phyloP scores from a whole-genome alignment of 2,797 vertebrate species.

The Crotalus adamanteus region DNA sequence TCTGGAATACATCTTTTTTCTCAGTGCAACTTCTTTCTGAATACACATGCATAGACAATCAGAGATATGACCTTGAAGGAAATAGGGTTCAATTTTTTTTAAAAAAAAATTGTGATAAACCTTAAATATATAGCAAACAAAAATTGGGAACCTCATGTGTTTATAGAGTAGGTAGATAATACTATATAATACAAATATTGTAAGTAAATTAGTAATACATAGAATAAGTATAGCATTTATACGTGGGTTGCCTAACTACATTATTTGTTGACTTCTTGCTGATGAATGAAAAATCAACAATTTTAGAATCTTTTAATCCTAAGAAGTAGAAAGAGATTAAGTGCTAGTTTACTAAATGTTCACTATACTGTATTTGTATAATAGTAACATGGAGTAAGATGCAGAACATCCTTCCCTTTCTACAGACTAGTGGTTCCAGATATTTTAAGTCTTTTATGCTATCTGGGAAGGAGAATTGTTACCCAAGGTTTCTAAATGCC shows the following conservation, averaged over 20 bases:
- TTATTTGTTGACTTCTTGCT: background rate
- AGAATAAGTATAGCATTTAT: background rate
- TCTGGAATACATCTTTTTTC: background rate
- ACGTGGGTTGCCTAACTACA: background rate
- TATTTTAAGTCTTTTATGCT: background rate
- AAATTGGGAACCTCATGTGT: background rate
- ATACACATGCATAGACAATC: background rate
- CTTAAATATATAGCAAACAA: background rate
- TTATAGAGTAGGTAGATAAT: background rate
- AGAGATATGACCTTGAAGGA: background rate
- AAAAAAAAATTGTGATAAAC: background rate
- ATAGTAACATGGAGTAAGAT: background rate
- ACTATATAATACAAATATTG: background rate
- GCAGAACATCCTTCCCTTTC: background rate
- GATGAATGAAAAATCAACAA: background rate
- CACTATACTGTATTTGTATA: background rate
- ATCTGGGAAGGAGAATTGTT: background rate
- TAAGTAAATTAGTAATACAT: background rate
- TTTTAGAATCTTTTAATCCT: background rate
- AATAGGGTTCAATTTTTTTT: background rate
- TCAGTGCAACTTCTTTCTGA: background rate
- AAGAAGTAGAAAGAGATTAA: background rate
- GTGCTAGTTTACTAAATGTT: background rate
- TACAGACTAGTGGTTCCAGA: background rate
- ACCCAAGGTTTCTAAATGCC: background rate